Evolutionary conservation across 1,140 invertebrate genomes (phyloP).

Genomic region (Lordiphosa clarofinis): DNA sequence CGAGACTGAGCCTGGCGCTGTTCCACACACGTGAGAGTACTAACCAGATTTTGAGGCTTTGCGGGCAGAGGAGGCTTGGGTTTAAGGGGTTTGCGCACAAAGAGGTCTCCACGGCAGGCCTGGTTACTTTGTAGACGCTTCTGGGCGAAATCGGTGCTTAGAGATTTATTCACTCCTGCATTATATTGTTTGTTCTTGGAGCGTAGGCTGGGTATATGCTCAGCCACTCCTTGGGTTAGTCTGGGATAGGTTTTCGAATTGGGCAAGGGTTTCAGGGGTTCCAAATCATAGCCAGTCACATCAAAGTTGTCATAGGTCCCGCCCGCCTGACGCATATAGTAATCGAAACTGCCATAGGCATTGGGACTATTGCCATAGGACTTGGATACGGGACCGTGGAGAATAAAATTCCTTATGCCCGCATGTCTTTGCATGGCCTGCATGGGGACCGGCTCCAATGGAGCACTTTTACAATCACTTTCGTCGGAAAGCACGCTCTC

Average conservation of each 20-base stretch:
- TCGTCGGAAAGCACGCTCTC: slow-evolving; percentile 90
- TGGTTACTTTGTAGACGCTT: slow-evolving; percentile 61
- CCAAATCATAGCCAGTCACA: slow-evolving; percentile 70
- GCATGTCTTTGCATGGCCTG: slow-evolving; percentile 60
- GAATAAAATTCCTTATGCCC: slow-evolving; percentile 71
- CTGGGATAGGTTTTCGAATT: slow-evolving; percentile 72
- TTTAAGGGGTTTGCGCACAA: slow-evolving; percentile 57
- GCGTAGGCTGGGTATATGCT: slow-evolving; percentile 70
- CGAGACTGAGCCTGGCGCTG: slow-evolving; percentile 45
- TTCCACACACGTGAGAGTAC: slow-evolving; percentile 57
- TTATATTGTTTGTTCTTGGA: slow-evolving; percentile 77
- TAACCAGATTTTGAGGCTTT: slow-evolving; percentile 69
- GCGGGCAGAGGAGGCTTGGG: slow-evolving; percentile 68
- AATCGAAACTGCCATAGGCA: slow-evolving; percentile 78
- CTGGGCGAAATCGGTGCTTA: slow-evolving; percentile 77
- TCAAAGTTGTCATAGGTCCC: slow-evolving; percentile 67
- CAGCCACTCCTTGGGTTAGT: slow-evolving; percentile 41
- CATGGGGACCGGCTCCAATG: slow-evolving; percentile 83
- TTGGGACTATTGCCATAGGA: slow-evolving; percentile 84
- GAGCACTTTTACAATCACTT: slow-evolving; percentile 88
- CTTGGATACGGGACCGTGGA: slow-evolving; percentile 80
- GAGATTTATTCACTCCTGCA: slow-evolving; percentile 71
- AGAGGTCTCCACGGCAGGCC: slow-evolving; percentile 31
- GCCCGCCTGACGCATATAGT: slow-evolving; percentile 69
- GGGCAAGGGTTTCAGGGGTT: slow-evolving; percentile 56